Evolutionary conservation across 2,888 invertebrate genomes (phyloP), one percentile per base, ranked within the genome.

Genomic region (Cerceris rybyensis): DNA sequence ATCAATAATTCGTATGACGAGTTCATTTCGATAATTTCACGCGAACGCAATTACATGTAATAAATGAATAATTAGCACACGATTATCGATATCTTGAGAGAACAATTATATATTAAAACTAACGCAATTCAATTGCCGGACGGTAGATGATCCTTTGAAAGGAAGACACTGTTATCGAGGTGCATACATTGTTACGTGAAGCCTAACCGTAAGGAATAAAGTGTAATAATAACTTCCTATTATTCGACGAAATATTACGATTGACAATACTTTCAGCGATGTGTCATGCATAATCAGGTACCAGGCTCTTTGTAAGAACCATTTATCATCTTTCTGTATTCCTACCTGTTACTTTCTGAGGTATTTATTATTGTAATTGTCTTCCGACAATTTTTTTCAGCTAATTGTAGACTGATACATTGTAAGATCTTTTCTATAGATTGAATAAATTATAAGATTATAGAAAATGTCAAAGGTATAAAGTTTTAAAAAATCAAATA

Each of bases 41-140:
- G 16, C 42, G 49, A 63, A 41, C 58, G 68, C n/a, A 63, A 70
- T 61, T 52, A 17, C 39, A 41, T 54, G 42, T 55, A 17, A 52
- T 65, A 65, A 60, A 79, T 52, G 69, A 73, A 61, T 65, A 43
- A 57, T 7, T 14, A 28, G 42, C n/a, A n/a, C 42, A 42, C 41
- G n/a, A 8, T 11, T 59, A 42, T 59, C 42, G n/a, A 6, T 14
- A n/a, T 17, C 14, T 28, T 7, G 7, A 54, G 7, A 54, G 1
- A 2, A 54, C 57, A 59, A 13, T 17, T 4, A 16, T 17, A 55
- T 17, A 17, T 55, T 55, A 55, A 55, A 17, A 55, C 55, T 55
- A 55, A 55, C 28, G 42, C 71, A 63, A 66, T 74, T 28, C 14
- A 58, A 43, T 68, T 17, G 52, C 73, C 52, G 78, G 78, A 78